Evolutionary conservation across 2,888 invertebrate genomes (phyloP).

Genomic region (Apomyelois bistriatella): DNA sequence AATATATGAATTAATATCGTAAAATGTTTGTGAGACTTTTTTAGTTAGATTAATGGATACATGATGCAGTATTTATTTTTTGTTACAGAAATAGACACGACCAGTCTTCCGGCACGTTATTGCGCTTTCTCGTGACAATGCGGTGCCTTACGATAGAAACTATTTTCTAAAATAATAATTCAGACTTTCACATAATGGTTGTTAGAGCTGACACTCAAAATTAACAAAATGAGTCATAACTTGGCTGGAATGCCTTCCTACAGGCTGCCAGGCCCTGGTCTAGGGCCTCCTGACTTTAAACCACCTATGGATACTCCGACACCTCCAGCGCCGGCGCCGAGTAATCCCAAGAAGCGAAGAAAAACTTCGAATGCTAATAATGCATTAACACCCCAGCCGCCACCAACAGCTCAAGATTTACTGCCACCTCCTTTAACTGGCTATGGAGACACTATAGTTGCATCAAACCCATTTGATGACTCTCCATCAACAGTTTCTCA

Average conservation of each 20-base stretch:
- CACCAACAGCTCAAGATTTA: conserved; percentile 87
- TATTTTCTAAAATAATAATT: conserved; percentile 44
- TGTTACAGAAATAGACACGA: conserved; percentile 75
- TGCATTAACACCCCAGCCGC: conserved; percentile 83
- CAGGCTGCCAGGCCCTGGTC: conserved; percentile 86
- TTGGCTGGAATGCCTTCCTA: conserved; percentile 90
- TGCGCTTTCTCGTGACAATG: conserved; percentile 65
- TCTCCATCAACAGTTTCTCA: conserved; percentile 84
- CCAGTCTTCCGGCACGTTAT: conserved; percentile 64
- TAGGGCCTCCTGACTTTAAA: conserved; percentile 87
- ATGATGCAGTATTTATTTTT: conserved; percentile 31
- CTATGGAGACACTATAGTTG: conserved; percentile 95
- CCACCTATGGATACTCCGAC: conserved; percentile 85
- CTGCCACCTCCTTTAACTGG: conserved; percentile 92
- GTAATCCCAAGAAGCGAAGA: conserved; percentile 92
- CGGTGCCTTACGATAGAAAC: conserved; percentile 56
- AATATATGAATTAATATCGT: background rate
- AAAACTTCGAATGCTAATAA: conserved; percentile 88
- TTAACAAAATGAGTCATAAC: conserved; percentile 86
- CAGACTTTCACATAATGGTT: conserved; percentile 54
- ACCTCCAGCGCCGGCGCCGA: conserved; percentile 87
- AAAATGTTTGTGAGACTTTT: background rate
- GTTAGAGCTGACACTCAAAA: conserved; percentile 59
- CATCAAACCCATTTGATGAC: conserved; percentile 97
- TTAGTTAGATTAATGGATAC: background rate